Evolutionary conservation across 2,888 invertebrate species (phyloP).

Genomic region (Nemapogon koenigi): DNA sequence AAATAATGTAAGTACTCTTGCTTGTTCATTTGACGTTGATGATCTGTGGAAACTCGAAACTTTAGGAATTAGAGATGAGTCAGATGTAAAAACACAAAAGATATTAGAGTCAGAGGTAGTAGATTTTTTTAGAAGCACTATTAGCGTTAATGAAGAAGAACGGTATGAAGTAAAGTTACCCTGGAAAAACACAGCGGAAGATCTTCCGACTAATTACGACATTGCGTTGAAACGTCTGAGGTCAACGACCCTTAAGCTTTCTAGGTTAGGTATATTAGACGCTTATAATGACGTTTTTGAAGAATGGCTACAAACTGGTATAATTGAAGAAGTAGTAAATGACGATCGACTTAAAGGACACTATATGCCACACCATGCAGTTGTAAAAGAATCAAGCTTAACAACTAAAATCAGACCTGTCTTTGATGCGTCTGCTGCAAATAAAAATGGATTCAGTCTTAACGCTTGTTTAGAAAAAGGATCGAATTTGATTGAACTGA

Average conservation of each 20-base stretch:
- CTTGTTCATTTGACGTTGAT: not conserved
- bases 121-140: not conserved
- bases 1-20: not conserved
- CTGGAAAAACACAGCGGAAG: not conserved
- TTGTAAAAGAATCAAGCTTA: slow-evolving; percentile 18
- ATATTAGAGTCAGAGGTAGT: not conserved
- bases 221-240: not conserved
- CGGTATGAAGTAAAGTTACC: slow-evolving; percentile 1
- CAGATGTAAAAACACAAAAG: not conserved
- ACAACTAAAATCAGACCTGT: slow-evolving; percentile 23
- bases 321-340: too few species aligned
- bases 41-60: slow-evolving; percentile 1
- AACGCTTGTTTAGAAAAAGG: slow-evolving; percentile 25
- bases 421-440: slow-evolving; percentile 21
- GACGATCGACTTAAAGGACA: too few species aligned
- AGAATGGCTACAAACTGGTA: not conserved
- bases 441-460: slow-evolving; percentile 18
- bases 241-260: not conserved
- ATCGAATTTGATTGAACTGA: slow-evolving; percentile 20
- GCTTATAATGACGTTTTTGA: slow-evolving; percentile 1
- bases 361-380: slow-evolving; percentile 21
- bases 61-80: slow-evolving; percentile 1
- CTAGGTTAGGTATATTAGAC: not conserved
- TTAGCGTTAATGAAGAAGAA: slow-evolving; percentile 1
- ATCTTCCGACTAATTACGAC: not conserved